A percentile compares a stretch with the other conserved stretches of the same genome.
These are phyloP conservation scores for Semicossyphus pulcher DNA, from an alignment of 2,113 vertebrate genomes.

Conservation along the genomic window DNA sequence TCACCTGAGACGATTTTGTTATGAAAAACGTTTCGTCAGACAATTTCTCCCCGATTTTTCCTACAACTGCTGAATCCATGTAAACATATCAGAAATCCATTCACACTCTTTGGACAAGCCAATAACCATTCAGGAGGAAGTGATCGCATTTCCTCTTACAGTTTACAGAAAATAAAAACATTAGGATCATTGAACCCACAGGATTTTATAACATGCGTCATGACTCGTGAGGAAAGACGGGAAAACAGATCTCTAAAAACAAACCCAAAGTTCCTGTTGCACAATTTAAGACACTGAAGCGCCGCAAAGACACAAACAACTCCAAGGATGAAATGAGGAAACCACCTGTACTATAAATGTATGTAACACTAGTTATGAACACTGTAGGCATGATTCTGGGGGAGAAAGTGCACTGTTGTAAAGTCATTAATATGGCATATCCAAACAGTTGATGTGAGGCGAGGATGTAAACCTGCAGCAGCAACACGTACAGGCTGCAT, in stretches of 20 bases:
- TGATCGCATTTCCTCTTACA: slow-evolving; percentile 24
- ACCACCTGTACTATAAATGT: slow-evolving; percentile 15
- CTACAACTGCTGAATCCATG: slow-evolving; percentile 39
- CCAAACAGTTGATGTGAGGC: slow-evolving; percentile 31
- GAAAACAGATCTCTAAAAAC: slow-evolving; percentile 36
- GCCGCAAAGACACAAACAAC: slow-evolving; percentile 4
- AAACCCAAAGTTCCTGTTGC: slow-evolving; percentile 2
- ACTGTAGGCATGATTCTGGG: slow-evolving; percentile 12
- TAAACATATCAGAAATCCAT: slow-evolving; percentile 59
- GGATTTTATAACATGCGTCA: slow-evolving; percentile 7
- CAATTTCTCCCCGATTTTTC: slow-evolving; percentile 14
- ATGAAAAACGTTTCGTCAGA: slow-evolving; percentile 10
- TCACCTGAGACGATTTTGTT: slow-evolving; percentile 63
- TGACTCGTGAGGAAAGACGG: background rate
- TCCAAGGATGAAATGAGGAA: slow-evolving; percentile 19
- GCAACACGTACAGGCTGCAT: background rate
- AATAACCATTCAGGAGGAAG: slow-evolving; percentile 32
- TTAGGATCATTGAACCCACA: background rate
- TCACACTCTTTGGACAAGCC: slow-evolving; percentile 58
- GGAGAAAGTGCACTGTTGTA: slow-evolving; percentile 31
- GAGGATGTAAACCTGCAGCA: slow-evolving; percentile 33
- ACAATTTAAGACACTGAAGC: slow-evolving; percentile 20
- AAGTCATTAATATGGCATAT: slow-evolving; percentile 50
- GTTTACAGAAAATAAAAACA: slow-evolving; percentile 38
- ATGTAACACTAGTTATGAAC: slow-evolving; percentile 39